These are phyloP conservation scores for Phataginus tricuspis DNA, from an alignment of 2,797 vertebrate genomes.

Conservation along the genomic window DNA sequence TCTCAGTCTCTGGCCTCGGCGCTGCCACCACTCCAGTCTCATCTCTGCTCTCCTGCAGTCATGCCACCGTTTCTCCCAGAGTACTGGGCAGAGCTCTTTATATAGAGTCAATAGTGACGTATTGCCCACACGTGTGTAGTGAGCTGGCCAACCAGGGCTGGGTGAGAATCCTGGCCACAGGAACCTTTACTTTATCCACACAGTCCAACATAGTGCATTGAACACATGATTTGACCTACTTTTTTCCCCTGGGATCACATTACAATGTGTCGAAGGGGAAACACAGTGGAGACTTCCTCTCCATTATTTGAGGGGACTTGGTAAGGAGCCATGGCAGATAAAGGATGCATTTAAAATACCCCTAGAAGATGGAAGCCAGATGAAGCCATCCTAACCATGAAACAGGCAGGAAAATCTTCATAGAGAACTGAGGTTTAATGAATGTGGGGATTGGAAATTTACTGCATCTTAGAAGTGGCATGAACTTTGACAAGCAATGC, in stretches of 20 bases:
- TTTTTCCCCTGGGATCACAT: too few species aligned
- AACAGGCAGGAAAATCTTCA: neutral
- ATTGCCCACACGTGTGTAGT: too few species aligned
- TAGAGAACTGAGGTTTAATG: neutral
- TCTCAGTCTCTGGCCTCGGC: too few species aligned
- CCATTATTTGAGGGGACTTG: neutral
- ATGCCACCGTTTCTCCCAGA: too few species aligned
- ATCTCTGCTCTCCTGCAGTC: too few species aligned
- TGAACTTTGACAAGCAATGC: neutral
- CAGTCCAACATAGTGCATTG: neutral
- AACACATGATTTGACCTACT: neutral
- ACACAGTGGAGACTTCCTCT: neutral
- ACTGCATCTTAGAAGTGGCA: neutral
- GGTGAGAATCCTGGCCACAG: too few species aligned
- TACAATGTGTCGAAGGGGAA: neutral
- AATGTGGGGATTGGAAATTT: accelerated
- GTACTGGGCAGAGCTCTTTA: too few species aligned
- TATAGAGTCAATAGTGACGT: too few species aligned
- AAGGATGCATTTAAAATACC: too few species aligned
- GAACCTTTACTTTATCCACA: too few species aligned
- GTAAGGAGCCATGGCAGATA: neutral
- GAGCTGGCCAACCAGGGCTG: too few species aligned
- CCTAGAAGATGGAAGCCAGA: neutral
- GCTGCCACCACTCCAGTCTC: too few species aligned
- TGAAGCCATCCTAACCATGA: neutral